Evolutionary conservation across 1,140 invertebrate genomes (phyloP).

Genomic region (Penaeus chinensis): DNA sequence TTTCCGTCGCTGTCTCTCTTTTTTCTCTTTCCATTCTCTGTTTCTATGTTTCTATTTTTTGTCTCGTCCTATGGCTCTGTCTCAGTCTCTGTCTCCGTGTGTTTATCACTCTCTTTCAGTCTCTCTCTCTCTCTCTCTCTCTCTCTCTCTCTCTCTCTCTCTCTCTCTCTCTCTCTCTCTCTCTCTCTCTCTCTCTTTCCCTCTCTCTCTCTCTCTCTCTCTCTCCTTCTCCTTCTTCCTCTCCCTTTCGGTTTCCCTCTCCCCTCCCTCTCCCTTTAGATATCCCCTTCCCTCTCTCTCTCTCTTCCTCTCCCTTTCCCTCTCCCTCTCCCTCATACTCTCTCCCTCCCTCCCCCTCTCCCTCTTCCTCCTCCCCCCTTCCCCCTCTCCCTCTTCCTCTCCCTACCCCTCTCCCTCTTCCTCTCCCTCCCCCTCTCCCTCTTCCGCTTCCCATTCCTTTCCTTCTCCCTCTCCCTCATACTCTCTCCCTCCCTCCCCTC

Average conservation of each 20-base stretch:
- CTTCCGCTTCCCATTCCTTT: not conserved
- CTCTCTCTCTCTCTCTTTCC: not conserved
- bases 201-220: not conserved
- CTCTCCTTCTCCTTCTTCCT: not conserved
- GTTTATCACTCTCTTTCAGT: not conserved
- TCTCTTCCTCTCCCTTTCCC: no score
- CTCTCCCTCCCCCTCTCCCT: not conserved
- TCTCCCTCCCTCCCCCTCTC: not conserved
- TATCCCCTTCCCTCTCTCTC: no score
- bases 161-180: not conserved
- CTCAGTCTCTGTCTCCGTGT: not conserved
- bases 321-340: not conserved
- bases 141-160: not conserved
- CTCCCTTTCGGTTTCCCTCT: not conserved
- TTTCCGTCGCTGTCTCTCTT: not conserved
- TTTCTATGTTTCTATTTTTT: not conserved
- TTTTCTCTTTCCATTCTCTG: no score
- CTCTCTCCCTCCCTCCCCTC: not conserved
- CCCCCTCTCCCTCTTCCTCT: conserved; percentile 26
- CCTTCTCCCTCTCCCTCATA: not conserved
- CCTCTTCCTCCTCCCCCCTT: not conserved
- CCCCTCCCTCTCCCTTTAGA: not conserved
- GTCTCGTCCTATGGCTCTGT: not conserved
- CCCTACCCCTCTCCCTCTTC: not conserved
- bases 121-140: not conserved